phyloP scores from a whole-genome alignment of 2,113 vertebrate genomes.

The Alaudala cheleensis region DNA sequence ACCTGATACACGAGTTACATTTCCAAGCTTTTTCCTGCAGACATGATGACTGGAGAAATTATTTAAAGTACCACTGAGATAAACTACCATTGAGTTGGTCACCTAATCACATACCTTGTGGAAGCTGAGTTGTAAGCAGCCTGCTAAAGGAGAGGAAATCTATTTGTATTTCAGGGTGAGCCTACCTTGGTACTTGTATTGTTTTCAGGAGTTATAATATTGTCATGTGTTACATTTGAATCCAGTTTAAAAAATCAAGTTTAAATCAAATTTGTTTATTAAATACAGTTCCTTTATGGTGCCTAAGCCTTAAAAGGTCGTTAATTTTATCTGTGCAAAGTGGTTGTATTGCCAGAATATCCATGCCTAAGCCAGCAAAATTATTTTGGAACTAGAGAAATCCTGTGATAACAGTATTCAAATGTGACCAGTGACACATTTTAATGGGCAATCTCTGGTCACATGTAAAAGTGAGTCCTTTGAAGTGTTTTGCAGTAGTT shows the following conservation, averaged over 20 bases:
- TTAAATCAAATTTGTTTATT: neutral
- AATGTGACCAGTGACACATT: neutral
- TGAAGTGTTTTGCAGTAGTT: neutral
- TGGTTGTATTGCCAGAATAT: neutral
- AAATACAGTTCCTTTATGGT: accelerated
- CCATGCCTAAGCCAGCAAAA: neutral
- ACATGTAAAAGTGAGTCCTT: neutral
- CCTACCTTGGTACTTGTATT: neutral
- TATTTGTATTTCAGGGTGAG: neutral
- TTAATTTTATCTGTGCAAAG: neutral
- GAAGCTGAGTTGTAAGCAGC: neutral
- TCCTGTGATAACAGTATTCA: neutral
- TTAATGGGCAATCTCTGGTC: neutral
- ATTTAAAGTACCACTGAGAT: neutral
- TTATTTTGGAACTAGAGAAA: neutral
- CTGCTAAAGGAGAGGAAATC: neutral
- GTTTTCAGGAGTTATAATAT: neutral
- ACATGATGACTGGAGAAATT: neutral
- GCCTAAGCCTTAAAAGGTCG: neutral
- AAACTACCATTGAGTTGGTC: neutral
- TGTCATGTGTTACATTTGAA: neutral
- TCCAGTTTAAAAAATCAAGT: neutral
- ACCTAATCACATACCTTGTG: neutral
- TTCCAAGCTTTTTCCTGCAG: neutral
- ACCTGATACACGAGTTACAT: neutral